Evolutionary conservation across 2,113 vertebrate genomes (phyloP).

Genomic region (Oriolus oriolus): DNA sequence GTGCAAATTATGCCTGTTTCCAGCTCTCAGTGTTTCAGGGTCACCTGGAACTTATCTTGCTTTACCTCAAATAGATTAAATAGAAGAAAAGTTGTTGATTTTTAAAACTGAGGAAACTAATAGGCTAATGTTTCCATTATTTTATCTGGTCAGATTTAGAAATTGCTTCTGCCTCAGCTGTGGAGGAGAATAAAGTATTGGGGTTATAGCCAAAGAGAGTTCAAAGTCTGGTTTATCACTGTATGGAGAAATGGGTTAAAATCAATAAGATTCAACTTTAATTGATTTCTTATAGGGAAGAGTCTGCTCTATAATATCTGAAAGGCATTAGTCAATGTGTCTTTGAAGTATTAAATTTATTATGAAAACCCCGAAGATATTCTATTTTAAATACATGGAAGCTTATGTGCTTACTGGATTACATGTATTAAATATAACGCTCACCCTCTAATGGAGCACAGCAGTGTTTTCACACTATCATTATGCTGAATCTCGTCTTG

Average conservation of each 20-base stretch:
- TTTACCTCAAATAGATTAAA: not conserved
- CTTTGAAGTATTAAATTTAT: constrained; percentile 57
- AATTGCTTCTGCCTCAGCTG: not conserved
- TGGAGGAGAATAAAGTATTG: not conserved
- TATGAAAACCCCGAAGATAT: constrained; percentile 34
- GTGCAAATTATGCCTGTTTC: not conserved
- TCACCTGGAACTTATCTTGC: not conserved
- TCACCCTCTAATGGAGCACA: constrained; percentile 7
- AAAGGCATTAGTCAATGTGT: constrained; percentile 56
- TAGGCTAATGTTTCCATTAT: constrained; percentile 25
- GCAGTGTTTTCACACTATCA: constrained; percentile 25
- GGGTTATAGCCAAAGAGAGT: not conserved
- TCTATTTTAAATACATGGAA: constrained; percentile 32
- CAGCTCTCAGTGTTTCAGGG: not conserved
- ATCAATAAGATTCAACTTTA: constrained; percentile 55
- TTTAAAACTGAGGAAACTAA: not conserved
- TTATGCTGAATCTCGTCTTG: constrained; percentile 4
- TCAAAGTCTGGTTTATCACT: constrained; percentile 6
- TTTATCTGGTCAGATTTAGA: constrained; percentile 33
- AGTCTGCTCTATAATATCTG: constrained; percentile 10
- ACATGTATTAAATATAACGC: not conserved
- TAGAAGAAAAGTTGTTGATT: not conserved
- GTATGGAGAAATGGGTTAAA: constrained; percentile 13
- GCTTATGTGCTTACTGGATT: constrained; percentile 47
- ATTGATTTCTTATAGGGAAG: constrained; percentile 63